phyloP scores from a whole-genome alignment of 2,888 invertebrate genomes.

The Vandiemenella viatica region DNA sequence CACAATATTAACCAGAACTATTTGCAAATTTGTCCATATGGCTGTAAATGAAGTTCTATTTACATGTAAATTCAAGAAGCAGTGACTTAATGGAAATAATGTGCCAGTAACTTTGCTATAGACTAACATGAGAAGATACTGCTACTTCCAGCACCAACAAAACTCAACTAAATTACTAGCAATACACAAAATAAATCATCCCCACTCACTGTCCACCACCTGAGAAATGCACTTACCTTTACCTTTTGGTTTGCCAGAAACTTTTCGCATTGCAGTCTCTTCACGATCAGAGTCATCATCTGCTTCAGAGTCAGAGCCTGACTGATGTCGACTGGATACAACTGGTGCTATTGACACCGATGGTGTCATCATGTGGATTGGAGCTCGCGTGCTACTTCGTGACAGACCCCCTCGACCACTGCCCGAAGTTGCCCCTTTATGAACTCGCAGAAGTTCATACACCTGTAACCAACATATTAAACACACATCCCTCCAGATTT shows the following conservation, averaged over 20 bases:
- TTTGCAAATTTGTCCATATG: no score
- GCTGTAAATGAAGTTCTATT: no score
- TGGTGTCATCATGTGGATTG: slow-evolving; percentile 30
- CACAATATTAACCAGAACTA: no score
- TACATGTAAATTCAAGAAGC: no score
- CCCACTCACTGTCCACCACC: not conserved
- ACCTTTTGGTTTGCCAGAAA: slow-evolving; percentile 15
- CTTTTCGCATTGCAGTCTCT: slow-evolving; percentile 11
- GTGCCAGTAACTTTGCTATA: no score
- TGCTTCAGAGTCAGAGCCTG: slow-evolving; percentile 9
- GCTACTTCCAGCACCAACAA: no score
- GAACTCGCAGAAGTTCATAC: slow-evolving; percentile 29
- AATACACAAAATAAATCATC: no score
- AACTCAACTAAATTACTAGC: no score
- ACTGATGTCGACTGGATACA: slow-evolving; percentile 20
- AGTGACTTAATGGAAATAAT: no score
- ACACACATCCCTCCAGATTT: no score
- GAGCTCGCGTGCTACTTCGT: slow-evolving; percentile 2
- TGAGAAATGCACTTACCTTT: slow-evolving; percentile 9
- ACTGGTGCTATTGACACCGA: slow-evolving; percentile 35
- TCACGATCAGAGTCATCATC: slow-evolving; percentile 15
- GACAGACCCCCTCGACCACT: slow-evolving; percentile 21
- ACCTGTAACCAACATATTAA: no score
- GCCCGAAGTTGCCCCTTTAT: slow-evolving; percentile 22
- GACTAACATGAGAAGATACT: no score